A percentile compares a stretch with the other conserved stretches of the same genome.
These are phyloP conservation scores for Verasper variegatus DNA, from an alignment of 2,113 vertebrate species.

Conservation along the genomic window DNA sequence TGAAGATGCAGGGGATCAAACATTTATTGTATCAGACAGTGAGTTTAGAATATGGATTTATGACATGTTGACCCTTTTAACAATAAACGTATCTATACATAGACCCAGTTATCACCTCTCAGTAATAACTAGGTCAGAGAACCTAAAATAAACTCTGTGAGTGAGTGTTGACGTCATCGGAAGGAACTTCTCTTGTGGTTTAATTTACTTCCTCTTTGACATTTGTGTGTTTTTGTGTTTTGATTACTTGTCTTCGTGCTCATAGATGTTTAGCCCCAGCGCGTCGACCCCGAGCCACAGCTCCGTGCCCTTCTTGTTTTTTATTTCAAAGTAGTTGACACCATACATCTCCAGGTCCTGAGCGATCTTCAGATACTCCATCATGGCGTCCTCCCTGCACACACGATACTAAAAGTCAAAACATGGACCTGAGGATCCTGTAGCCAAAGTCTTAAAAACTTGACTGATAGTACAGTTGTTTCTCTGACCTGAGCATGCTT, in stretches of 20 bases:
- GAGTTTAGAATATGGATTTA: too few relatives aligned
- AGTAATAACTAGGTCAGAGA: too few relatives aligned
- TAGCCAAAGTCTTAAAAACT: too few relatives aligned
- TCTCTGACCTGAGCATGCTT: slow-evolving; percentile 92
- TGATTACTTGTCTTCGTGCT: slow-evolving; percentile 95
- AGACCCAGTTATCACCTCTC: too few relatives aligned
- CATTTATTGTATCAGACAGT: too few relatives aligned
- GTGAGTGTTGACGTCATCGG: neutral
- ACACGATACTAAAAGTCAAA: slow-evolving; percentile 7
- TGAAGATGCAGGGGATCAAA: too few relatives aligned
- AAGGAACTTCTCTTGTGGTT: neutral
- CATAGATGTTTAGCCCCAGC: slow-evolving; percentile 96
- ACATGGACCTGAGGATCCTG: neutral
- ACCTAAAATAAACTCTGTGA: too few relatives aligned
- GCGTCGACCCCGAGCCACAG: slow-evolving; percentile 97
- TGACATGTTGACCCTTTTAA: too few relatives aligned
- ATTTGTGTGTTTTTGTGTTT: neutral
- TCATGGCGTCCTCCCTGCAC: slow-evolving; percentile 95
- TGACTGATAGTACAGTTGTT: too few relatives aligned
- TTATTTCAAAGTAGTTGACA: slow-evolving; percentile 99
- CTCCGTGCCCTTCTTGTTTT: slow-evolving; percentile 98
- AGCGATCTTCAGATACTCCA: slow-evolving; percentile 98
- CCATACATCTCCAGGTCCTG: slow-evolving; percentile 99
- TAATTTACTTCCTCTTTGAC: slow-evolving; percentile 17
- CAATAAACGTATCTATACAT: too few relatives aligned